Percentiles rank a stretch among this genome's conserved stretches.
Conservation (phyloP, 2,888 invertebrate genomes). For the Andrena minutula region DNA sequence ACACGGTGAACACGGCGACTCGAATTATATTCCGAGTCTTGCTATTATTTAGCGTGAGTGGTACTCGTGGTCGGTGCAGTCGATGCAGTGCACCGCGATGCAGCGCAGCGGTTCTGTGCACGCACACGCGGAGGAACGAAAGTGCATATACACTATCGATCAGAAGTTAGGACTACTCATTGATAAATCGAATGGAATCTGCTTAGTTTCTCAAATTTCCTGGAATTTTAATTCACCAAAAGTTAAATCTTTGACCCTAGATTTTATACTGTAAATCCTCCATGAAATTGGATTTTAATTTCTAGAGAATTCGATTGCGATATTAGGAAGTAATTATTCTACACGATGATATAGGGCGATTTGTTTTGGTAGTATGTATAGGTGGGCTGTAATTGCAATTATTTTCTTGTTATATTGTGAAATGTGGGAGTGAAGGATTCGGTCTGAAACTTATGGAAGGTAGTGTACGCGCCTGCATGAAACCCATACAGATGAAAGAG, state of each 20-base stretch:
- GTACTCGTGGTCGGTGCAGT: slow-evolving; percentile 4
- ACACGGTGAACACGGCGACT: not conserved
- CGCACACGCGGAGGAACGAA: slow-evolving; percentile 3
- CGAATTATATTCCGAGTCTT: slow-evolving; percentile 8
- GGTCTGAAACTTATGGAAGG: slow-evolving; percentile 11
- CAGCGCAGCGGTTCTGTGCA: slow-evolving; percentile 14
- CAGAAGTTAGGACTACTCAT: not conserved
- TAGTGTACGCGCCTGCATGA: slow-evolving; percentile 14
- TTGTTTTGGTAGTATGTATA: too few species aligned
- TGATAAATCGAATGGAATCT: not conserved
- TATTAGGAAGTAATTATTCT: too few species aligned
- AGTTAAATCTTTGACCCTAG: not conserved
- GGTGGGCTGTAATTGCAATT: too few species aligned
- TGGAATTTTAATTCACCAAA: not conserved
- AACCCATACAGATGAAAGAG: slow-evolving; percentile 15
- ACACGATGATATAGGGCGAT: too few species aligned
- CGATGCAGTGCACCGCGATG: slow-evolving; percentile 14
- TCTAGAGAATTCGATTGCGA: not conserved
- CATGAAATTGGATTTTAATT: not conserved
- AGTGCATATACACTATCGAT: slow-evolving; percentile 6
- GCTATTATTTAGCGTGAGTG: slow-evolving; percentile 11
- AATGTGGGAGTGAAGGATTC: not conserved
- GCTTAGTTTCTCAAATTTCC: not conserved
- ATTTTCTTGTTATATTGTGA: not conserved
- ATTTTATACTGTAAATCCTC: not conserved